A percentile compares a stretch with the other conserved stretches of the same genome.
These are phyloP conservation scores for Edolisoma coerulescens DNA, from an alignment of 2,113 vertebrate genomes.

Conservation along the genomic window DNA sequence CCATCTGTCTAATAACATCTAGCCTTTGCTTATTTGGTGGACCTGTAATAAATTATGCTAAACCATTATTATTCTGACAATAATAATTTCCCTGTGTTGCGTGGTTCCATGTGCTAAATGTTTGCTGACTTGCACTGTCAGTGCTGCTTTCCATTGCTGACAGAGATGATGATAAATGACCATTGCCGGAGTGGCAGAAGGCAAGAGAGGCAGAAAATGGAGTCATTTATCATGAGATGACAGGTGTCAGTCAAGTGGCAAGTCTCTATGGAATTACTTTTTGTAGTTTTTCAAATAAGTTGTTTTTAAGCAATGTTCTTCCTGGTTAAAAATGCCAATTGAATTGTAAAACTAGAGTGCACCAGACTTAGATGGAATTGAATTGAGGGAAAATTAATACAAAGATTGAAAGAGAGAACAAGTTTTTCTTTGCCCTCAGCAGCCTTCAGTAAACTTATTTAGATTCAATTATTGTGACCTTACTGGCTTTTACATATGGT, in stretches of 20 bases:
- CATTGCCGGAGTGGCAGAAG: slow-evolving; percentile 97
- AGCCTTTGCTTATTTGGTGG: slow-evolving; percentile 99
- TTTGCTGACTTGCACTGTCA: slow-evolving; percentile 99
- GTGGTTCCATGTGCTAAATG: slow-evolving; percentile 99
- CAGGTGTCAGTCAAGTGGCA: slow-evolving; percentile 98
- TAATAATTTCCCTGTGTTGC: slow-evolving; percentile 99
- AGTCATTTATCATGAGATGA: slow-evolving; percentile 99
- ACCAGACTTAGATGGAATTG: slow-evolving; percentile 81
- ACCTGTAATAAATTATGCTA: slow-evolving; percentile 99
- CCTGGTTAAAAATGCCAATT: slow-evolving; percentile 86
- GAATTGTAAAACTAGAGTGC: slow-evolving; percentile 83
- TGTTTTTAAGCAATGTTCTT: slow-evolving; percentile 94
- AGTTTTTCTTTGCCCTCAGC: slow-evolving; percentile 80
- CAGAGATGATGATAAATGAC: slow-evolving; percentile 99
- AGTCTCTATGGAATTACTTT: slow-evolving; percentile 94
- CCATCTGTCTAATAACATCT: slow-evolving; percentile 99
- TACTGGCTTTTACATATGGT: slow-evolving; percentile 79
- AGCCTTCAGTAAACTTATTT: slow-evolving; percentile 87
- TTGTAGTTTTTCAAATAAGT: slow-evolving; percentile 98
- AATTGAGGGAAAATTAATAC: slow-evolving; percentile 86
- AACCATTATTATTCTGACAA: slow-evolving; percentile 99
- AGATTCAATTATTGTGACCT: slow-evolving; percentile 89
- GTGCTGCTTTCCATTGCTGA: slow-evolving; percentile 96
- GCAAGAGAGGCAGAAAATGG: slow-evolving; percentile 99
- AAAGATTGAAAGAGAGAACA: slow-evolving; percentile 82